Evolutionary conservation across 2,113 vertebrate species (phyloP).

Genomic region (Pluvialis apricaria): DNA sequence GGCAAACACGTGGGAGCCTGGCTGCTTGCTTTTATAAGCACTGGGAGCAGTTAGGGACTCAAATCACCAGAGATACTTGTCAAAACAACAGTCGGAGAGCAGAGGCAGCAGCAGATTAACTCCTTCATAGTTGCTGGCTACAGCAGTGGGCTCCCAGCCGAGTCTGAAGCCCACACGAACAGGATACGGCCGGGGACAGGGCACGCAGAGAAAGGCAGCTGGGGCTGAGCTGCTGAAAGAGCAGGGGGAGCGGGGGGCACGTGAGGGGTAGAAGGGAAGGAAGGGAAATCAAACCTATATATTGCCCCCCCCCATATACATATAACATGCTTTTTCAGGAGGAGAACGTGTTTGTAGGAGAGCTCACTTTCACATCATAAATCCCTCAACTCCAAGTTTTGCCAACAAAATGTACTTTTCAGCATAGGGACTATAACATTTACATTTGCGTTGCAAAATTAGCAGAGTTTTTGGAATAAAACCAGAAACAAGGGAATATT

Average conservation of each 20-base stretch:
- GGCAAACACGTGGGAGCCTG: constrained; percentile 34
- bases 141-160: background rate
- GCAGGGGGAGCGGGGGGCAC: no score
- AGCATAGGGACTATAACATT: background rate
- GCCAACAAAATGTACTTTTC: background rate
- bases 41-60: constrained; percentile 54
- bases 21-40: constrained; percentile 39
- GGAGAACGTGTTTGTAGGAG: background rate
- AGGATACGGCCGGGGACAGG: background rate
- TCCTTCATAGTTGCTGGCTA: background rate
- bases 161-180: background rate
- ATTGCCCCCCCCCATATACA: rapidly evolving
- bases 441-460: constrained; percentile 7
- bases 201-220: background rate
- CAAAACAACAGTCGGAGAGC: constrained; percentile 51
- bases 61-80: constrained; percentile 58
- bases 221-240: background rate
- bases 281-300: background rate
- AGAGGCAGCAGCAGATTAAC: constrained; percentile 50
- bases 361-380: background rate
- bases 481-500: constrained; percentile 29
- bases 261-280: background rate
- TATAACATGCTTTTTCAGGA: background rate
- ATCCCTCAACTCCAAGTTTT: background rate
- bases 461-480: constrained; percentile 11